Percentiles rank a stretch among this genome's conserved stretches.
Evolutionary conservation across 2,797 vertebrate species (phyloP).

Genomic region (Selene dorsalis): DNA sequence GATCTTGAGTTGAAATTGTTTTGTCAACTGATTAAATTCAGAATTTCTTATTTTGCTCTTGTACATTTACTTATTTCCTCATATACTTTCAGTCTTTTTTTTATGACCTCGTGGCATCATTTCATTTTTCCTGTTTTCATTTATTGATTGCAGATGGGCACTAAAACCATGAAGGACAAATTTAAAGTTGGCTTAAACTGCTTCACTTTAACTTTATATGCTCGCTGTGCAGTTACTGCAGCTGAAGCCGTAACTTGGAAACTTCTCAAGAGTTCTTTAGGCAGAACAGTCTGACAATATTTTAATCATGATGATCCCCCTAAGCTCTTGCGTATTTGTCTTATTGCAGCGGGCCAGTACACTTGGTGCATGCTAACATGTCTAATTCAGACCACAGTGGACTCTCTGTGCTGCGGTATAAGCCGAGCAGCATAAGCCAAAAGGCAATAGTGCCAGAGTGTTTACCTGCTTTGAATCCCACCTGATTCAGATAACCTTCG

Average conservation of each 20-base stretch:
- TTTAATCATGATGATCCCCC: not conserved
- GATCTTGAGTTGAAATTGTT: not conserved
- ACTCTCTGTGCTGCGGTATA: constrained; percentile 1
- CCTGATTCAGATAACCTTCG: constrained; percentile 41
- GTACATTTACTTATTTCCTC: not conserved
- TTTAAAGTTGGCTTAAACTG: not conserved
- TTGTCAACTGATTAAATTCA: not conserved
- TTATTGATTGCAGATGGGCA: not conserved
- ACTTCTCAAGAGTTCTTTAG: not conserved
- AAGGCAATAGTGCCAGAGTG: constrained; percentile 16
- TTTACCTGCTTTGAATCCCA: constrained; percentile 26
- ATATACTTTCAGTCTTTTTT: not conserved
- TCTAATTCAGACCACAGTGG: constrained; percentile 31
- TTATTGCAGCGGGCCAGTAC: constrained; percentile 14
- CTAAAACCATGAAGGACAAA: not conserved
- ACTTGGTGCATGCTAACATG: constrained; percentile 18
- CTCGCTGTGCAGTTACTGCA: not conserved
- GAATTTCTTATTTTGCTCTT: not conserved
- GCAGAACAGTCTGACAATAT: constrained; percentile 7
- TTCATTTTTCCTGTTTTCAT: not conserved
- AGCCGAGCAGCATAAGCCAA: constrained; percentile 10
- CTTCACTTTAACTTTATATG: not conserved
- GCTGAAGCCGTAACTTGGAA: not conserved
- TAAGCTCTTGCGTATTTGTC: constrained; percentile 11
- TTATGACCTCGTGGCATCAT: not conserved